Evolutionary conservation across 2,888 invertebrate genomes (phyloP), one percentile per base, ranked within the genome.

Genomic region (Busseola fusca): DNA sequence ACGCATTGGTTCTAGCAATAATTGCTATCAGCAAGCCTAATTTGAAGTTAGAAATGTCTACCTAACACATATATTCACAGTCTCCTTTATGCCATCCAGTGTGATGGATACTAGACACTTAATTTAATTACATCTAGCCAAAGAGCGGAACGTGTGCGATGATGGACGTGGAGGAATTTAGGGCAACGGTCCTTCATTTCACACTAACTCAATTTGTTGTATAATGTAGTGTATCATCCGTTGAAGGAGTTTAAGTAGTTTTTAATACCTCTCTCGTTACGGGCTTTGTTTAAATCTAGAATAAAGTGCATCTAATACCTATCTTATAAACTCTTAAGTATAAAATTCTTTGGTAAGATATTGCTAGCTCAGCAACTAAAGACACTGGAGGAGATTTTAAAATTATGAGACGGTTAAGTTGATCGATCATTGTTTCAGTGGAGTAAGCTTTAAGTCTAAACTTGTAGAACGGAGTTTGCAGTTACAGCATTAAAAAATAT

Each of bases 121-220:
- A 64, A 77, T 78, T 78, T 78, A 78, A 78, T 78, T 78, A 74
- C 57, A 69, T 63, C 37, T 42, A 58, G 25, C 54, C 50, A 69
- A 69, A 78, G 62, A 59, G 65, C 69, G 54, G 48, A 37, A 69
- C 58, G 30, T 78, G 25, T 54, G 58, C 30, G 66, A 78, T 78
- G 79, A 78, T 74, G 56, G 66, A 78, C 69, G 63, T 69, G 14
- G 5, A 74, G 74, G 56, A 79, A 79, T 78, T 74, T 66, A 69
- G 74, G 65, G 27, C 59, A 78, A 42, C 59, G 63, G 57, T 14
- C 63, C 54, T 52, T 30, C 59, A 66, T 66, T 69, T 56, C 48
- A 52, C 63, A 45, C 37, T 12, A 78, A 74, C 65, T 74, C 42
- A 74, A 78, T 78, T 74, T 66, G 58, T 74, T 27, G 45, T 52